Base-by-base conservation (phyloP, 2,797 vertebrate species). In the Centroberyx gerrardi region DNA sequence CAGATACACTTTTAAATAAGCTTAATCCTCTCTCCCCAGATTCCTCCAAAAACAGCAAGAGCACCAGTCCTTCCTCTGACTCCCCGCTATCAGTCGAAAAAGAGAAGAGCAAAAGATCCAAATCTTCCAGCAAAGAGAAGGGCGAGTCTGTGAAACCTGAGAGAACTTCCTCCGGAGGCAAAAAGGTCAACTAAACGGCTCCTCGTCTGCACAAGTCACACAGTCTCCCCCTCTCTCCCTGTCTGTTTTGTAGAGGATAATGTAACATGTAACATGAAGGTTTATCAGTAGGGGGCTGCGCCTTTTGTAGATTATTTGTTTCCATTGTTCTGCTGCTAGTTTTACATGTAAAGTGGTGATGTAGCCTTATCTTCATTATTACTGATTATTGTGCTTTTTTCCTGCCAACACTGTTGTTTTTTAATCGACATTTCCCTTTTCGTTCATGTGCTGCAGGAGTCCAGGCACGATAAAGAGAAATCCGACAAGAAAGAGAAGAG, bases 401-500 rank as follows among this genome's bases (percentile, higher is more conserved):
- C 15, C 29, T 31, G 28, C 8, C 40, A 14, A 22, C 2, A 42
- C 14, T 8, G 42, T 58, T 29, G n/a, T 27, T 72, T 27, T 72
- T 1, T 33, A 31, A 42, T 22, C 13, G 27, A 29, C 18, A 1
- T 5, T n/a, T 55, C 0, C 31, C n/a, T 63, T 29, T 81, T 8
- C 55, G n/a, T 75, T 78, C 0, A 17, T 73, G 36, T 72, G 27
- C 64, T 88, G 29, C 91, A 99, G 97, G 97, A 99, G 83, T 98
- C 97, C 66, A 96, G 97, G 83, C 97, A 98, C 7, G 97, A 98
- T 81, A 98, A 98, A 93, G 97, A 98, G 85, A 98, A 98, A 91
- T 79, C 96, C 87, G 97, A 99, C 86, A 99, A 98, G 94, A 98
- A 98, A 86, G 97, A 99, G 75, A 99, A 99, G 92, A 93, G 97